These are phyloP conservation scores for Rhinoderma darwinii DNA, from an alignment of 2,113 vertebrate species.

Conservation along the genomic window DNA sequence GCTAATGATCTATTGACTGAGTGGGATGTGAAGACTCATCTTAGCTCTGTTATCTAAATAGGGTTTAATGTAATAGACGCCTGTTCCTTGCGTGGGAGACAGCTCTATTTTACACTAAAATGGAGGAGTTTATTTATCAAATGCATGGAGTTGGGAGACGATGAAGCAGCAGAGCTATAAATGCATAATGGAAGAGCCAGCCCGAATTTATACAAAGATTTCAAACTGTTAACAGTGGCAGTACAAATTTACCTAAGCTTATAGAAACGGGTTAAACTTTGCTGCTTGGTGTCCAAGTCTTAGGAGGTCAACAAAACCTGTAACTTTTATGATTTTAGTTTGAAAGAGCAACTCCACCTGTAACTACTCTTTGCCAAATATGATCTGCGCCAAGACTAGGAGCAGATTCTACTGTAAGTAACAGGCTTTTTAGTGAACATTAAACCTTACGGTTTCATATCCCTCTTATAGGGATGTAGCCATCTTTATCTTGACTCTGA, in stretches of 20 bases:
- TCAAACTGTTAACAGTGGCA: neutral
- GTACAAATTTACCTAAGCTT: neutral
- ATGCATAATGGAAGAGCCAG: neutral
- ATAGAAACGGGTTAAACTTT: neutral
- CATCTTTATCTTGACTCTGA: too few relatives aligned
- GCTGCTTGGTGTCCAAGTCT: too few relatives aligned
- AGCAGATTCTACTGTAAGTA: too few relatives aligned
- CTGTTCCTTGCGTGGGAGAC: conserved; percentile 1
- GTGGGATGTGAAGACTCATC: neutral
- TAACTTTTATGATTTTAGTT: too few relatives aligned
- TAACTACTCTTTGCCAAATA: too few relatives aligned
- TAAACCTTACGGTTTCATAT: too few relatives aligned
- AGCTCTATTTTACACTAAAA: neutral
- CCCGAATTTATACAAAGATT: neutral
- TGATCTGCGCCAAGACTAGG: too few relatives aligned
- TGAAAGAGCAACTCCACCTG: too few relatives aligned
- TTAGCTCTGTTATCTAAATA: conserved; percentile 23
- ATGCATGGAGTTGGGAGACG: neutral
- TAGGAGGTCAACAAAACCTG: too few relatives aligned
- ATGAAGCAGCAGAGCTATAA: neutral
- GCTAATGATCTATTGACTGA: conserved; percentile 32
- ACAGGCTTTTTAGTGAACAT: too few relatives aligned
- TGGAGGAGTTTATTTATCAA: conserved; percentile 10
- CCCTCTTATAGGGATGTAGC: too few relatives aligned
- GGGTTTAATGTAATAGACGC: conserved; percentile 33